These are phyloP conservation scores for Iselma pallidipennis DNA, from an alignment of 2,888 invertebrate species.

Conservation along the genomic window DNA sequence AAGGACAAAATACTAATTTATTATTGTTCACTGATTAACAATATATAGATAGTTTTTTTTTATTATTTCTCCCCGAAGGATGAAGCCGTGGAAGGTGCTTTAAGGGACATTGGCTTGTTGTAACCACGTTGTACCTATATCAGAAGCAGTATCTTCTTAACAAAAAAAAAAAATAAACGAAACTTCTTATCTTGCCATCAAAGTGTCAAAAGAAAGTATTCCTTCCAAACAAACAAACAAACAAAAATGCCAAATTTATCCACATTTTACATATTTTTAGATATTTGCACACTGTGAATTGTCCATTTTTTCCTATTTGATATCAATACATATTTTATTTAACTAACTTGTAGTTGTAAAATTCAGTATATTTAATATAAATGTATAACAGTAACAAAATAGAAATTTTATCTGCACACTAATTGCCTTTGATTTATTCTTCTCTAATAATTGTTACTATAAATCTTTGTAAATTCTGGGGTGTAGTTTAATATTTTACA, in stretches of 20 bases:
- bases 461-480: neutral
- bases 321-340: neutral
- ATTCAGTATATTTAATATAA: constrained; percentile 5
- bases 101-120: constrained; percentile 92
- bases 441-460: neutral
- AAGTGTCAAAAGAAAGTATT: neutral
- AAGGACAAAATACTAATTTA: neutral
- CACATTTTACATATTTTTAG: neutral
- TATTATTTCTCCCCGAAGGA: constrained; percentile 65
- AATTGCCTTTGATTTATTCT: neutral
- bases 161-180: neutral
- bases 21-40: neutral
- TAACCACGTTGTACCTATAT: constrained; percentile 53
- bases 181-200: neutral
- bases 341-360: constrained; percentile 15
- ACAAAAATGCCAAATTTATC: neutral
- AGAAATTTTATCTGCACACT: constrained; percentile 1
- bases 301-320: neutral
- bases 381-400: neutral
- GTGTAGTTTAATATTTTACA: neutral
- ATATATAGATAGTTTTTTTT: constrained; percentile 31
- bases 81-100: constrained; percentile 92
- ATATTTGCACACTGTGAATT: constrained; percentile 1
- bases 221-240: neutral
- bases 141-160: constrained; percentile 7